These are phyloP conservation scores for Leucophenga maculata DNA, from an alignment of 2,888 invertebrate genomes.

Conservation along the genomic window DNA sequence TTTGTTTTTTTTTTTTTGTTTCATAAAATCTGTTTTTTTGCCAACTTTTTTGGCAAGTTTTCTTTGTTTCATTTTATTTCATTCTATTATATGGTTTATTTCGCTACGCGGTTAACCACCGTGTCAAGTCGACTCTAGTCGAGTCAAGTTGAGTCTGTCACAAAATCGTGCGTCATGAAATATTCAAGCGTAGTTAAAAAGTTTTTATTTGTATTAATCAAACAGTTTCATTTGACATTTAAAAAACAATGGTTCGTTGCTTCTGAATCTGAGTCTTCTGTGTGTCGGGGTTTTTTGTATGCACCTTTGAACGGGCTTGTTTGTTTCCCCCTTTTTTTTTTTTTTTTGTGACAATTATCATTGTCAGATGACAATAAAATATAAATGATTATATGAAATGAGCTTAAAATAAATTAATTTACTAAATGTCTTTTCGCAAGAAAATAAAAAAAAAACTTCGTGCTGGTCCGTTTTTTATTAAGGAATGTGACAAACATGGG, in stretches of 20 bases:
- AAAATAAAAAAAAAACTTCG: no score
- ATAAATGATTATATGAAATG: no score
- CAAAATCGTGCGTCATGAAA: constrained; percentile 55
- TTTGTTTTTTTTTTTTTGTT: constrained; percentile 12
- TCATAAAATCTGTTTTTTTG: constrained; percentile 26
- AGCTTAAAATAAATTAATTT: no score
- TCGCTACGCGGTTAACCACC: constrained; percentile 33
- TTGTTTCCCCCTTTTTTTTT: neutral
- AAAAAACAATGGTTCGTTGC: constrained; percentile 14
- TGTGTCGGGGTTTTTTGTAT: neutral
- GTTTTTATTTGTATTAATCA: constrained; percentile 67
- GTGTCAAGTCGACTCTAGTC: constrained; percentile 34
- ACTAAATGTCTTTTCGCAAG: no score
- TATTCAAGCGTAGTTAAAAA: constrained; percentile 66
- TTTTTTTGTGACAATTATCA: neutral
- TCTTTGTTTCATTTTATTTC: constrained; percentile 32
- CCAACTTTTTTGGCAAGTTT: constrained; percentile 26
- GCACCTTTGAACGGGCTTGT: neutral
- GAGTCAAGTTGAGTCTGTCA: constrained; percentile 38
- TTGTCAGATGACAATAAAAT: no score
- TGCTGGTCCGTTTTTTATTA: no score
- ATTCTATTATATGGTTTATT: constrained; percentile 40
- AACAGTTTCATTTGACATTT: constrained; percentile 56
- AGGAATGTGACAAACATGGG: no score
- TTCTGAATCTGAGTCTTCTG: neutral